Conservation (phyloP, 2,888 invertebrate genomes). For the Euproctis similis region DNA sequence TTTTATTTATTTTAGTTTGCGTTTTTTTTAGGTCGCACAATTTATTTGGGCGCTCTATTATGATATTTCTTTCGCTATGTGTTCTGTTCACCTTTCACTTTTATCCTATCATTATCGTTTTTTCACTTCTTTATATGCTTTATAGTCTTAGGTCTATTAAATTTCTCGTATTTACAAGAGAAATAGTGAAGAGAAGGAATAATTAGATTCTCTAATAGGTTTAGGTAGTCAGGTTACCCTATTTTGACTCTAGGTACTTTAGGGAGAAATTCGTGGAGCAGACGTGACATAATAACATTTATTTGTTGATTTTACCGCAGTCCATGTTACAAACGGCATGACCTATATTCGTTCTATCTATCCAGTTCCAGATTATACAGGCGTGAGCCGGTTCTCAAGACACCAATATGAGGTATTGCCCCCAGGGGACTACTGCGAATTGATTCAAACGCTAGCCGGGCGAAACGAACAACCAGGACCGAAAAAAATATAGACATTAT, state of each 20-base stretch:
- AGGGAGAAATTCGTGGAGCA: no score
- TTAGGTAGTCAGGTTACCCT: no score
- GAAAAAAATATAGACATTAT: constrained; percentile 19
- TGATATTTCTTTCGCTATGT: constrained; percentile 26
- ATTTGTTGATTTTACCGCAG: constrained; percentile 2
- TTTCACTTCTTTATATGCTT: no score
- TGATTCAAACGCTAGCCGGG: constrained; percentile 34
- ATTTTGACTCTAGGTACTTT: no score
- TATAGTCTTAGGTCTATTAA: no score
- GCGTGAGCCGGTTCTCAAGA: constrained; percentile 26
- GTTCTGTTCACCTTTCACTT: constrained; percentile 35
- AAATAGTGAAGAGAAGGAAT: no score
- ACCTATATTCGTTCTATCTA: constrained; percentile 15
- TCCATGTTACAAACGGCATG: constrained; percentile 4
- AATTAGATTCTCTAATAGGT: no score
- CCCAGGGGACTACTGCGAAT: constrained; percentile 35
- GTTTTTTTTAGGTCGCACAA: no score
- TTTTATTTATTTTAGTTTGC: no score
- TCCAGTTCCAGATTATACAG: constrained; percentile 21
- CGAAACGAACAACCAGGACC: constrained; percentile 35
- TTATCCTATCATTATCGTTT: no score
- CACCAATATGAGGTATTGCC: constrained; percentile 39
- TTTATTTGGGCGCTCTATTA: constrained; percentile 26
- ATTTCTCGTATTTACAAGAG: no score
- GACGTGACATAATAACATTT: constrained; percentile 3